Evolutionary conservation across 2,797 vertebrate species (phyloP).

Genomic region (Nothura maculosa): DNA sequence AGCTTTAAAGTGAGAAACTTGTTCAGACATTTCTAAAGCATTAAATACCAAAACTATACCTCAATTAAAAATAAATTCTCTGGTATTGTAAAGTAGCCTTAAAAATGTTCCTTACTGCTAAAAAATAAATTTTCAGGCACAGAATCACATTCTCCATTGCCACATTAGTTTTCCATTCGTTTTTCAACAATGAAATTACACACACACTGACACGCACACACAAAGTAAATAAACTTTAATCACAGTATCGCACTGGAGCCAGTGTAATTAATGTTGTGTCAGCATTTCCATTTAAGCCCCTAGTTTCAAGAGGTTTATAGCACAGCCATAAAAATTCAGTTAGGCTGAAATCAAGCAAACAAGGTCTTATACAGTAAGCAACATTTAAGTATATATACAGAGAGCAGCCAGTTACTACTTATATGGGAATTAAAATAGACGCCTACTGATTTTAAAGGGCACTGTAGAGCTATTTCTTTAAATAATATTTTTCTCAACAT

Average conservation of each 20-base stretch:
- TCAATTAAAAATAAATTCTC: conserved; percentile 72
- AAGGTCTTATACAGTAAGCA: conserved; percentile 75
- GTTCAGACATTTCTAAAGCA: conserved; percentile 56
- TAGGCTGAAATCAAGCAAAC: conserved; percentile 81
- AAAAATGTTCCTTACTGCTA: conserved; percentile 44
- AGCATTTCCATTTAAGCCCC: conserved; percentile 82
- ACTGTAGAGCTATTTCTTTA: conserved; percentile 59
- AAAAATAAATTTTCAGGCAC: conserved; percentile 57
- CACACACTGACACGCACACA: conserved; percentile 51
- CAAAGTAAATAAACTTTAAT: conserved; percentile 78
- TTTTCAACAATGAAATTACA: conserved; percentile 79
- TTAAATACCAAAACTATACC: conserved; percentile 59
- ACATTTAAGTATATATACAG: conserved; percentile 62
- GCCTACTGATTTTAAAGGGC: conserved; percentile 71
- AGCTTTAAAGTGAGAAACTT: conserved; percentile 47
- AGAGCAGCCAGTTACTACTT: conserved; percentile 69
- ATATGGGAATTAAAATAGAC: conserved; percentile 64
- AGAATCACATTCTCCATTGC: conserved; percentile 81
- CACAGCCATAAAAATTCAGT: conserved; percentile 79
- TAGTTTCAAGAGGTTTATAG: conserved; percentile 79
- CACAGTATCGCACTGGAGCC: conserved; percentile 78
- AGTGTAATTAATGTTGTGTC: conserved; percentile 81
- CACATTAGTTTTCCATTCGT: conserved; percentile 80
- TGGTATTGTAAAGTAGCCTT: conserved; percentile 65
- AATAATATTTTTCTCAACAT: conserved; percentile 70